phyloP scores from a whole-genome alignment of 1,140 invertebrate genomes.

The Pachyrhynchus sulphureomaculatus region DNA sequence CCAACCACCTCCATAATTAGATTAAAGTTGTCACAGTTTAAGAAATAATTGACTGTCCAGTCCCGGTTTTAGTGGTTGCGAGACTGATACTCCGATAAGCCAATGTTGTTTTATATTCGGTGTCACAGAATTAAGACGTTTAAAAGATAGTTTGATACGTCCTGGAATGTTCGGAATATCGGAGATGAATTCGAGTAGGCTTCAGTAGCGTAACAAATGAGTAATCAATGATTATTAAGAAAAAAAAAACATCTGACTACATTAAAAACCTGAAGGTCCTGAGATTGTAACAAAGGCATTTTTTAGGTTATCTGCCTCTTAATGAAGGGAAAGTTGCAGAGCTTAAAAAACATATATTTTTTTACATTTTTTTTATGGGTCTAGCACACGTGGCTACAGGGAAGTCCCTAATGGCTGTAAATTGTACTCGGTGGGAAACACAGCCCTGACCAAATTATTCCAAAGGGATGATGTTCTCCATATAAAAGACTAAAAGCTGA shows the following conservation, averaged over 20 bases:
- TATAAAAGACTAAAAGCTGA: too few species aligned
- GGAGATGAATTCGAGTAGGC: background rate
- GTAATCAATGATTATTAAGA: background rate
- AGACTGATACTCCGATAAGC: conserved; percentile 33
- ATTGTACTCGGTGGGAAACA: too few species aligned
- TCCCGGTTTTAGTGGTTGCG: conserved; percentile 34
- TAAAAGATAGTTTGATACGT: conserved; percentile 33
- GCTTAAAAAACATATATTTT: too few species aligned
- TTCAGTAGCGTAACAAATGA: conserved; percentile 2
- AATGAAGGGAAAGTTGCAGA: too few species aligned
- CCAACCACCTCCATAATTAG: conserved; percentile 45
- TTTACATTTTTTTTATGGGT: too few species aligned
- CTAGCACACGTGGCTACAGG: too few species aligned
- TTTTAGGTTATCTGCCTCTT: too few species aligned
- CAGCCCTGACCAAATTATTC: too few species aligned
- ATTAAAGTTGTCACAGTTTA: conserved; percentile 52
- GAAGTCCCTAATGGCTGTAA: too few species aligned
- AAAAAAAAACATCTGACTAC: background rate
- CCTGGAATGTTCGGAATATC: conserved; percentile 25
- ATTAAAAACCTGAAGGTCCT: too few species aligned
- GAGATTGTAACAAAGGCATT: too few species aligned
- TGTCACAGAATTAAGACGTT: conserved; percentile 41
- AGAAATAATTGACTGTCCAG: conserved; percentile 49
- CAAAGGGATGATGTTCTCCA: too few species aligned
- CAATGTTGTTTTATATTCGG: conserved; percentile 40